Evolutionary conservation across 2,113 vertebrate genomes (phyloP), one percentile per base, ranked within the genome.

Genomic region (Erpornis zantholeuca): DNA sequence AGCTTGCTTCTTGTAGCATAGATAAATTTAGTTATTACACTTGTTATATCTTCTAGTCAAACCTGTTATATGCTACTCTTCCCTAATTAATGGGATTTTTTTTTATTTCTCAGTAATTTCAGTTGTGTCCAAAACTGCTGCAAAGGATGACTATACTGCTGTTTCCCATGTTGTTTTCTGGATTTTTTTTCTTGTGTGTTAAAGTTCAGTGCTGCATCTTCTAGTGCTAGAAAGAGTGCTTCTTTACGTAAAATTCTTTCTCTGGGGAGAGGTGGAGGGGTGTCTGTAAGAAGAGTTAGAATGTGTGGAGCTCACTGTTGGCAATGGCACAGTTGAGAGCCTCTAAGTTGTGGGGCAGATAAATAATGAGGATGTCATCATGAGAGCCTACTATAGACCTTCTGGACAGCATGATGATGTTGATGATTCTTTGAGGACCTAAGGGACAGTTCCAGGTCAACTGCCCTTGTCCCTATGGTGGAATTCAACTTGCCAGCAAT

Each of bases 131-230:
- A 44, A 17, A 89, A 52, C 27, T 33, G 18, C 49, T 91, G 16
- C 28, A 44, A 20, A 78, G 6, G 31, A 69, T 0, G 3, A 11
- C 15, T 36, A 10, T 53, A 27, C 21, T 65, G 42, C 45, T 49
- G 19, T 65, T 85, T 59, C 52, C 19, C 12, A 69, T 5, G 11
- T 14, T 47, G 24, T 7, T 28, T 12, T 45, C 13, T 21, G 10
- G 13, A 2, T 61, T 27, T 27, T 10, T 36, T 47, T 0, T 6
- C 38, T 45, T 8, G 6, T 0, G 0, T 77, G 11, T 77, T 57
- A 20, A 68, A 66, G 15, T 79, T 72, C 1, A 6, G 11, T 61
- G 50, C n/a, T 91, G 9, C 19, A 24, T 38, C 22, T 49, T 33
- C 24, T 59, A 45, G 9, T 44, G 15, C 73, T 49, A 61, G 22